Base-by-base conservation (phyloP, 1,140 invertebrate genomes). In the Psix sp. region DNA sequence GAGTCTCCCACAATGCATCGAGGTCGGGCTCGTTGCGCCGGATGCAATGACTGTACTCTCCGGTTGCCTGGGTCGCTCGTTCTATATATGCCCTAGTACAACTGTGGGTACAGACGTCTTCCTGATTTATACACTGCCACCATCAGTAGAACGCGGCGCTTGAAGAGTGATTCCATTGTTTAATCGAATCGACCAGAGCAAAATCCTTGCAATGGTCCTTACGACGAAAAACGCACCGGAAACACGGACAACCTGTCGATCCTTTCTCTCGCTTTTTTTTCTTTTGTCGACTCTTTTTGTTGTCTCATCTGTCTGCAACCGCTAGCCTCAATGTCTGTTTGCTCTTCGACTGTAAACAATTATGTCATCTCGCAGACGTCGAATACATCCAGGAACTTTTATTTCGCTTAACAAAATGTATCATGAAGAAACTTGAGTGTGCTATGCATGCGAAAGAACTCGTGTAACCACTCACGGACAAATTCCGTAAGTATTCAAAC, bases 111-210 rank as follows among this genome's bases (percentile, higher is more conserved):
- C 78, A 79, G 77, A 82, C 80, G 79, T 84, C 82, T 82, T 84
- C 76, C 80, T 85, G 83, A 86, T 85, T 86, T 86, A 84, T 85
- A 83, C 73, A 84, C 83, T 83, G 82, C 82, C 82, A 84, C 80
- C 76, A 77, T 65, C 82, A 80, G 81, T 77, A 71, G 71, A 78
- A 56, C 74, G 49, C 14, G 68, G 48, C 73, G 57, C 66, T 68
- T 33, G 56, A 45, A 79, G 74, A 76, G 74, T 77, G 75, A 71
- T 54, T 83, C 82, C 77, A 84, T 84, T 84, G 80, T 84, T 83
- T 82, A 82, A 83, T 80, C 81, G 78, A 82, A 81, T 81, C 70
- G 70, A 70, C 67, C 46, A 63, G 71, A 60, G 63, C 70, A 39
- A 49, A 40, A 24, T 33, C 43, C 26, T 63, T 75, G 54, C 52